phyloP scores from a whole-genome alignment of 1,140 invertebrate genomes.

The Brachionus asplanchnoidis region DNA sequence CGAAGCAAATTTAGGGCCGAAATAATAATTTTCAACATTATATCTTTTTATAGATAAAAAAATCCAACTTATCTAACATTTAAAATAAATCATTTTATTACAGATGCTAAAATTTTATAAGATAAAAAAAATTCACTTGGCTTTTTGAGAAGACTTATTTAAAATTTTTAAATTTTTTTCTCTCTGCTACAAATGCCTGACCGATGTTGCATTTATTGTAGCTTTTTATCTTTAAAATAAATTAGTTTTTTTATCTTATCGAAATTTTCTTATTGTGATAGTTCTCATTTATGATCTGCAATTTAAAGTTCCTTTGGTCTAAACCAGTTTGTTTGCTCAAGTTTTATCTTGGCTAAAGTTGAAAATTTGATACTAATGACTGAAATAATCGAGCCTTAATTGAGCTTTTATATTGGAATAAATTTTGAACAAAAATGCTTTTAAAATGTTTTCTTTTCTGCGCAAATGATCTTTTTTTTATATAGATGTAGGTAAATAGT shows the following conservation, averaged over 20 bases:
- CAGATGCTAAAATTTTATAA: neutral
- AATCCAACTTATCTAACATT: neutral
- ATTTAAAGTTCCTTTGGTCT: neutral
- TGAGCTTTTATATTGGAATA: neutral
- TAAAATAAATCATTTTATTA: neutral
- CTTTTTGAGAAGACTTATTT: too few relatives aligned
- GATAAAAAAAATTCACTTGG: neutral
- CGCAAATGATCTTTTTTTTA: neutral
- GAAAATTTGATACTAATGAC: neutral
- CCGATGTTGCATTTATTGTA: neutral
- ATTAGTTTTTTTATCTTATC: neutral
- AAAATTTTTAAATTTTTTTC: too few relatives aligned
- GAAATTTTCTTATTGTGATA: neutral
- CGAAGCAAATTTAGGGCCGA: too few relatives aligned
- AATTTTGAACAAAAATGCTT: neutral
- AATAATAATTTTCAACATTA: too few relatives aligned
- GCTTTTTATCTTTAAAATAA: neutral
- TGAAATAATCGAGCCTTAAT: neutral
- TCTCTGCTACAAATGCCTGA: neutral
- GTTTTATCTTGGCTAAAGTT: neutral
- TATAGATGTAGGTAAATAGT: neutral
- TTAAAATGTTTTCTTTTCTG: neutral
- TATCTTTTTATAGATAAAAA: too few relatives aligned
- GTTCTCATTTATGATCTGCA: neutral
- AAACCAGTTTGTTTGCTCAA: neutral